Percentiles rank a stretch among this genome's conserved stretches.
Conservation (phyloP, 2,113 vertebrate genomes). For the Saccopteryx bilineata region DNA sequence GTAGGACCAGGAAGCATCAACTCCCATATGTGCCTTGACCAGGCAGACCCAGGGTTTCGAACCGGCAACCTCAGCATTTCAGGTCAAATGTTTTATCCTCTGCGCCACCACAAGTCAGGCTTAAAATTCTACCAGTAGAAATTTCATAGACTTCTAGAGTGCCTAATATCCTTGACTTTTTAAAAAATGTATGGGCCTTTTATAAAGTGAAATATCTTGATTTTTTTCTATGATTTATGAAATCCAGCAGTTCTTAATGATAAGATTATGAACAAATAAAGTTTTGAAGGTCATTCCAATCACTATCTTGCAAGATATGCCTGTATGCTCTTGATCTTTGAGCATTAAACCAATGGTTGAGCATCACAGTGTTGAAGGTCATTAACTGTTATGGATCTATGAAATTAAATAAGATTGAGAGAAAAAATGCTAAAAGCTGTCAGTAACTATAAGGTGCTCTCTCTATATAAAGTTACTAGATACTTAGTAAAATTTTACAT, state of each 20-base stretch:
- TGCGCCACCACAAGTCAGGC: no score
- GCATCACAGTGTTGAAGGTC: slow-evolving; percentile 36
- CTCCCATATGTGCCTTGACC: no score
- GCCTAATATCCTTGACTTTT: not conserved
- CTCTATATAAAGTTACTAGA: not conserved
- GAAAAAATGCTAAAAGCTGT: not conserved
- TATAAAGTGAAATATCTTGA: slow-evolving; percentile 34
- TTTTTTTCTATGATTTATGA: slow-evolving; percentile 36
- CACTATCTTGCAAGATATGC: not conserved
- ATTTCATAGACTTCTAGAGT: not conserved
- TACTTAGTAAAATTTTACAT: slow-evolving; percentile 1
- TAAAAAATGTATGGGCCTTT: not conserved
- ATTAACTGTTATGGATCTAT: slow-evolving; percentile 34
- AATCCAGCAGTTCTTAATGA: slow-evolving; percentile 41
- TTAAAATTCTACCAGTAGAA: slow-evolving; percentile 24
- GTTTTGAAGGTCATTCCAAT: slow-evolving; percentile 52
- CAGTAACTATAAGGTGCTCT: not conserved
- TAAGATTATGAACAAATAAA: slow-evolving; percentile 57
- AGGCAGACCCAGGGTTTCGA: no score
- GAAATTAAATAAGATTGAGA: not conserved
- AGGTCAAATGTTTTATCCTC: no score
- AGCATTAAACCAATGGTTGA: slow-evolving; percentile 24
- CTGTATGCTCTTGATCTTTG: slow-evolving; percentile 63
- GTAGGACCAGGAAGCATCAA: no score
- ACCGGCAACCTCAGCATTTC: no score